Evolutionary conservation across 2,797 vertebrate genomes (phyloP).

Genomic region (Mormyrops attenuatus): DNA sequence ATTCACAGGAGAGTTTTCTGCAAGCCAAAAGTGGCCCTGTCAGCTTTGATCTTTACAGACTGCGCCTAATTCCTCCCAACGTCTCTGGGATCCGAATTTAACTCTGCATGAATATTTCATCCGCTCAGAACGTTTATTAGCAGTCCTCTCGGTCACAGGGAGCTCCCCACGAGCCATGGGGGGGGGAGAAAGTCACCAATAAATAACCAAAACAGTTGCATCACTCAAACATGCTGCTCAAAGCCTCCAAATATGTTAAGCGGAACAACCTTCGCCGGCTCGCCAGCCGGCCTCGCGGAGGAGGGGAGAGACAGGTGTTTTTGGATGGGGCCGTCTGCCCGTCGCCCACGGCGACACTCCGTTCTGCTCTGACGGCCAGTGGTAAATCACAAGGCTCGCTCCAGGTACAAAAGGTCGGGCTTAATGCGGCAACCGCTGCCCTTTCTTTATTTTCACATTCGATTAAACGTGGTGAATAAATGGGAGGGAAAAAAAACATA

Average conservation of each 20-base stretch:
- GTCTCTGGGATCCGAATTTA: constrained; percentile 60
- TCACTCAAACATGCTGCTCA: constrained; percentile 1
- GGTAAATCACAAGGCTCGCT: constrained; percentile 42
- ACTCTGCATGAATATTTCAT: constrained; percentile 64
- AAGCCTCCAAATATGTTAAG: background rate
- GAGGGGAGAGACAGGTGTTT: constrained; percentile 25
- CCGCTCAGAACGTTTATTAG: constrained; percentile 57
- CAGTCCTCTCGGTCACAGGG: constrained; percentile 33
- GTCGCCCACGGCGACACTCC: constrained; percentile 29
- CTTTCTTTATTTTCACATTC: constrained; percentile 47
- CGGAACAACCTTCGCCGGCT: background rate
- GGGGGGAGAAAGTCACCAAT: constrained; percentile 12
- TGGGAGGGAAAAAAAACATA: constrained; percentile 36
- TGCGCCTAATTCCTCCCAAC: constrained; percentile 50
- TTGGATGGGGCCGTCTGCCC: constrained; percentile 27
- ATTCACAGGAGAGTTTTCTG: constrained; percentile 7
- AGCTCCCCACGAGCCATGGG: constrained; percentile 8
- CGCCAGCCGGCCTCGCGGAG: background rate
- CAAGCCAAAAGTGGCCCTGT: constrained; percentile 32
- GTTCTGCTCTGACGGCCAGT: constrained; percentile 32
- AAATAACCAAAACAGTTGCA: constrained; percentile 21
- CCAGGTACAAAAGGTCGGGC: constrained; percentile 46
- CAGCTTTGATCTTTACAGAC: constrained; percentile 54
- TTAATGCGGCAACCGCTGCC: constrained; percentile 44
- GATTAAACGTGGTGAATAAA: constrained; percentile 47